A percentile compares a stretch with the other conserved stretches of the same genome.
These are phyloP conservation scores for Drosophila differens DNA, from an alignment of 2,888 invertebrate genomes.

Conservation along the genomic window DNA sequence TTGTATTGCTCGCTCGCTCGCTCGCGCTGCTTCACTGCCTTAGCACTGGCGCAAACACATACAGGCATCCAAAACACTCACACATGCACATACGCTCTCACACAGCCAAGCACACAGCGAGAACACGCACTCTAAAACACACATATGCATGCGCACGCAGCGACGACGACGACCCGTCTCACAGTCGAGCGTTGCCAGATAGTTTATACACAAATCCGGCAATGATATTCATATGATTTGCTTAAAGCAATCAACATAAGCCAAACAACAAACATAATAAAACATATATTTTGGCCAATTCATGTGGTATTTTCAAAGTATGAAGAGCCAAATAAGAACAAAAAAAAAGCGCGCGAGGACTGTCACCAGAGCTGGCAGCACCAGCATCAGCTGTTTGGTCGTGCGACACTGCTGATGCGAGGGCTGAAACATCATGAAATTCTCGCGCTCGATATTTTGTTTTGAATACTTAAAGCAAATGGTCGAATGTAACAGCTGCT, in stretches of 20 bases:
- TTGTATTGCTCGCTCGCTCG: constrained; percentile 75
- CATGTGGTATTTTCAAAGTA: neutral
- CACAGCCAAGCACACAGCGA: constrained; percentile 2
- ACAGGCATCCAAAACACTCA: constrained; percentile 9
- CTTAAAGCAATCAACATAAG: neutral
- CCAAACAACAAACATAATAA: neutral
- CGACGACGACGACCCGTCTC: constrained; percentile 43
- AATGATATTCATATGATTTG: neutral
- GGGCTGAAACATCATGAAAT: constrained; percentile 23
- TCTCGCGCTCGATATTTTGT: constrained; percentile 21
- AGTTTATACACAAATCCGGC: neutral
- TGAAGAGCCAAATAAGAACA: neutral
- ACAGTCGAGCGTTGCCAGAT: constrained; percentile 48
- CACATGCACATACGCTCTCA: neutral
- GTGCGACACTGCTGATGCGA: constrained; percentile 47
- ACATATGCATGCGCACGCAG: constrained; percentile 57
- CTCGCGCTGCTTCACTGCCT: constrained; percentile 65
- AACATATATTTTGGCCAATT: neutral
- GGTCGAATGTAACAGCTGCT: constrained; percentile 35
- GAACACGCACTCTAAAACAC: constrained; percentile 40
- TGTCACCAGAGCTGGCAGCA: constrained; percentile 35
- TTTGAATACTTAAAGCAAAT: constrained; percentile 17
- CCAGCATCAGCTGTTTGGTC: constrained; percentile 39
- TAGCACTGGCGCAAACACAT: constrained; percentile 54
- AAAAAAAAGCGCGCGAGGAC: constrained; percentile 42